Conservation (phyloP, 2,113 vertebrate genomes). For the Micromys minutus region DNA sequence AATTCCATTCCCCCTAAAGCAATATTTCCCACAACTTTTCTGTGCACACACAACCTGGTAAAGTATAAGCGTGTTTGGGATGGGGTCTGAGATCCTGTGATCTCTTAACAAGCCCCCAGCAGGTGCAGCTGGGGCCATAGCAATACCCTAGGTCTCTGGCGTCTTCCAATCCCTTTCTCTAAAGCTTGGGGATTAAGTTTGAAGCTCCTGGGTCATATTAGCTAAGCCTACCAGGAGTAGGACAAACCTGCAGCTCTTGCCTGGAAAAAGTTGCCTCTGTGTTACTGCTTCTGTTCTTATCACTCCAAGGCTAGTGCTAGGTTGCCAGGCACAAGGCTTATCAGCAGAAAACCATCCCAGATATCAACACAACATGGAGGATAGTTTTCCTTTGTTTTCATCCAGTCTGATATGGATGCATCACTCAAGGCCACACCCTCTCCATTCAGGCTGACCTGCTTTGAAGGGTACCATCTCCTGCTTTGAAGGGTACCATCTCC, state of each 20-base stretch:
- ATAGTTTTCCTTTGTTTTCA: neutral
- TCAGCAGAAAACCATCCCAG: neutral
- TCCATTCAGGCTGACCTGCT: neutral
- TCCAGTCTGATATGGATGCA: neutral
- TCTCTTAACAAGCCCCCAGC: neutral
- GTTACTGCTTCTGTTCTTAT: neutral
- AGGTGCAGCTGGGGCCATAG: accelerated
- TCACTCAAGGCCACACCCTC: accelerated
- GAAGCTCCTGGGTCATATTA: neutral
- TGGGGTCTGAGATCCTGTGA: neutral
- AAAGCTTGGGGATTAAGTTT: neutral
- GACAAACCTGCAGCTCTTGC: neutral
- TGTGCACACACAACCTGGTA: no score
- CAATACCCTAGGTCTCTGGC: neutral
- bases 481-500: no score
- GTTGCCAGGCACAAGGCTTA: neutral
- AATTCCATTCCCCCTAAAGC: neutral
- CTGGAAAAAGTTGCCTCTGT: no score
- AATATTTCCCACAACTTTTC: neutral
- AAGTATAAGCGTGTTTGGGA: neutral
- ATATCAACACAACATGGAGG: neutral
- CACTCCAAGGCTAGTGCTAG: neutral
- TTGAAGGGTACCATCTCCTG: no score
- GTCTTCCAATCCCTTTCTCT: neutral
- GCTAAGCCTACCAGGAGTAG: neutral